phyloP scores from a whole-genome alignment of 2,113 vertebrate genomes.

The Morphnarchus princeps region DNA sequence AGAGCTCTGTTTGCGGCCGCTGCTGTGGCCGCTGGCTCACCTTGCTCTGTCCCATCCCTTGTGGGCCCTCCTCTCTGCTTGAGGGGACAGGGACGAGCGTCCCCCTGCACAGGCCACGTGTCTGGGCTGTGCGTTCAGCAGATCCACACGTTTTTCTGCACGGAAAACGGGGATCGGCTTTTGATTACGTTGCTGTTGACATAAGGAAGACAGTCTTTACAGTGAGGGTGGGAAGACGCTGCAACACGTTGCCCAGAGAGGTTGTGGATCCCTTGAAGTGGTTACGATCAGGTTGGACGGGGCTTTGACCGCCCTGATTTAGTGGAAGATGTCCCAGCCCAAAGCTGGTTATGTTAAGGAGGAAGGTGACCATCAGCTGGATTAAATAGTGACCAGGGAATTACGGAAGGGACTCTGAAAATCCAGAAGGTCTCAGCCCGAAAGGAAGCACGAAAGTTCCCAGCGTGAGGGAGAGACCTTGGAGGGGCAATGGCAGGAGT shows the following conservation, averaged over 20 bases:
- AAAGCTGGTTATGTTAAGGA: not conserved
- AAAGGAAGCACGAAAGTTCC: not conserved
- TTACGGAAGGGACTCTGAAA: not conserved
- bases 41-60: too few species aligned
- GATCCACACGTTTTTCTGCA: not conserved
- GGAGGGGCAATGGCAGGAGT: not conserved
- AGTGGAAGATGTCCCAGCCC: not conserved
- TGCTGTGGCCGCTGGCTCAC: not conserved
- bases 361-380: not conserved
- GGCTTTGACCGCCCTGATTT: not conserved
- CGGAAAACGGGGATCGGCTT: fast-evolving
- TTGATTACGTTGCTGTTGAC: not conserved
- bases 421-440: not conserved
- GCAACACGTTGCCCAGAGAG: too few species aligned
- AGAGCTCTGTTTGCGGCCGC: not conserved
- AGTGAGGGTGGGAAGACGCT: too few species aligned
- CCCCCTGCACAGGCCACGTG: too few species aligned
- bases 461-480: not conserved
- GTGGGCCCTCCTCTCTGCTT: not conserved
- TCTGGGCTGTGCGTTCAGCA: not conserved
- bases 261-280: not conserved
- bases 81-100: not conserved
- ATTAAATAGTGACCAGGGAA: not conserved
- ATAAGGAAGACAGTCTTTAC: not conserved
- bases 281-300: not conserved